Conservation (phyloP, 2,797 vertebrate species). For the Choloepus didactylus region DNA sequence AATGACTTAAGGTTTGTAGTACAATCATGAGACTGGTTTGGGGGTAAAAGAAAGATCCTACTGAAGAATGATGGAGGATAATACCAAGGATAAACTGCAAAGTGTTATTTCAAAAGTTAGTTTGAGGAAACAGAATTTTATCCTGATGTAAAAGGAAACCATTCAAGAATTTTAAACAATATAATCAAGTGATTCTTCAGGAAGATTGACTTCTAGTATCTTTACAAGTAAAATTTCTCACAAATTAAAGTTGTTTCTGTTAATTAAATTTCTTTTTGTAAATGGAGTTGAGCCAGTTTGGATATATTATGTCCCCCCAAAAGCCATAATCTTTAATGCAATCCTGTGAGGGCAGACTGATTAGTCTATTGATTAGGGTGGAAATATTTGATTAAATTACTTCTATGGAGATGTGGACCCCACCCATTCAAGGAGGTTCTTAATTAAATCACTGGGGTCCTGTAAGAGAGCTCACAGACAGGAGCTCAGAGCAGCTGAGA, state of each 20-base stretch:
- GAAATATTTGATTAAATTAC: too few species aligned
- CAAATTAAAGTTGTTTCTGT: conserved; percentile 36
- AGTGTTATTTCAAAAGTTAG: neutral
- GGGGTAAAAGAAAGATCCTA: neutral
- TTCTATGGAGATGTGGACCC: too few species aligned
- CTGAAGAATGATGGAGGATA: neutral
- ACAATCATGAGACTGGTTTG: neutral
- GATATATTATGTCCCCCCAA: too few species aligned
- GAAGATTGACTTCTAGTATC: neutral
- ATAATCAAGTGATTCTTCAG: neutral
- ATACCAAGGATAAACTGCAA: neutral
- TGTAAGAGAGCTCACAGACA: too few species aligned
- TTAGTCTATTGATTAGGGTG: too few species aligned
- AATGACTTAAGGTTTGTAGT: neutral
- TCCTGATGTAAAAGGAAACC: neutral
- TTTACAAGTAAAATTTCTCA: neutral
- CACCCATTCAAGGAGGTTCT: too few species aligned
- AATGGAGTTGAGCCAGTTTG: neutral
- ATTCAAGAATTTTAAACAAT: conserved; percentile 42
- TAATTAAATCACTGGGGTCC: too few species aligned
- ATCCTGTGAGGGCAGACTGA: too few species aligned
- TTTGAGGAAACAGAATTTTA: neutral
- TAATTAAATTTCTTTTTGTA: conserved; percentile 17
- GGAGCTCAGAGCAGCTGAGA: too few species aligned
- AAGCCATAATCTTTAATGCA: too few species aligned